Evolutionary conservation across 2,113 vertebrate species (phyloP), one percentile per base, ranked within the genome.

Genomic region (Mellivora capensis): DNA sequence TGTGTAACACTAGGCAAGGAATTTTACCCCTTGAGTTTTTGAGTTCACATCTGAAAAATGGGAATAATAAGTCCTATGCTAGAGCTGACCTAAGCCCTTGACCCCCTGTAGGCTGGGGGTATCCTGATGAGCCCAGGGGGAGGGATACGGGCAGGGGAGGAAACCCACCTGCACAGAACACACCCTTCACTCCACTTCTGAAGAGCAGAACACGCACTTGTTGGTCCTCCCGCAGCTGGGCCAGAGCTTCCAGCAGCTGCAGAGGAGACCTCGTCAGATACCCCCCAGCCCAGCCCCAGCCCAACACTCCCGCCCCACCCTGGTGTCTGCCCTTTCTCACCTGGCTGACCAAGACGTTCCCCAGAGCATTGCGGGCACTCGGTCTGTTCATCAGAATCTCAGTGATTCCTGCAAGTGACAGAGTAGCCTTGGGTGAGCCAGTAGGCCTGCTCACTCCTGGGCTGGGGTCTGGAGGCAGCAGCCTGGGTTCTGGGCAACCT

Each of bases 141-240:
- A 59, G 23, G 23, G 39, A 0, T 18, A 0, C 62, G 15, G 29
- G 0, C 11, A 12, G 8, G 21, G 31, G 12, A 80, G 77, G 59
- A 74, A 64, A 97, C 99, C 84, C 92, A 99, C 99, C 99, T 98
- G 99, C 99, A 98, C 99, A 99, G 98, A 99, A 99, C 42, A 99
- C 99, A 4, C 99, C 99, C 34, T 99, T 99, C 69, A 99, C 99
- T 52, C 98, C 98, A 85, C 99, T 99, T 98, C 99, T 99, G 97
- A 99, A 99, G 96, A 99, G 82, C 90, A 99, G 98, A 87, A 99
- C 99, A 0, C 99, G 99, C 20, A 99, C 98, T 0, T 98, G 98
- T 67, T 97, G 96, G 97, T 99, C 99, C 17, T 91, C 97, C 87
- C 98, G 98, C 71, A 99, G 98, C 87, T 71, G 93, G 67, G 99